Evolutionary conservation across 2,113 vertebrate genomes (phyloP).

Genomic region (Diadophis punctatus): DNA sequence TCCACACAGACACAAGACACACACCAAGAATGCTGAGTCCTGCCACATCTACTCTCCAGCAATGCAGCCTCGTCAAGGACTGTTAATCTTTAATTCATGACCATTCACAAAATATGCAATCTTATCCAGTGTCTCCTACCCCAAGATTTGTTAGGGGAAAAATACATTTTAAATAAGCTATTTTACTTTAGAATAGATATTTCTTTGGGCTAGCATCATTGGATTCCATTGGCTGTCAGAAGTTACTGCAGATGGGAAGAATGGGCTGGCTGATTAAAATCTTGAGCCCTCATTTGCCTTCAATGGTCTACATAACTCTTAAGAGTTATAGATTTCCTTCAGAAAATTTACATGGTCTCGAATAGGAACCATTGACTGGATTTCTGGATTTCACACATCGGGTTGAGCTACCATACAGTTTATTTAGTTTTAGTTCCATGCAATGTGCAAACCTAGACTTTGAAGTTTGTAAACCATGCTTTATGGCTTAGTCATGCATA

Average conservation of each 20-base stretch:
- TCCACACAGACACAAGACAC: not conserved
- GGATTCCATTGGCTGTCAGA: not conserved
- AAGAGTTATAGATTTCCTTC: not conserved
- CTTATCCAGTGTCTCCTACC: not conserved
- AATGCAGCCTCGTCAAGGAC: not conserved
- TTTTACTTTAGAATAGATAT: not conserved
- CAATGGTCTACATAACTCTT: too few species aligned
- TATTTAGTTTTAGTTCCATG: not conserved
- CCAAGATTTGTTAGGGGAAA: not conserved
- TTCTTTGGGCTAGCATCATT: not conserved
- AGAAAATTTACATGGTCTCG: not conserved
- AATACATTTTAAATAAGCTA: not conserved
- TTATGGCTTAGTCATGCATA: not conserved
- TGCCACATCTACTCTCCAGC: not conserved
- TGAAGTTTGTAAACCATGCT: not conserved
- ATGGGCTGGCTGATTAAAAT: not conserved
- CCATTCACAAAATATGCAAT: not conserved
- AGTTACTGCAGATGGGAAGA: not conserved
- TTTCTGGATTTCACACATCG: not conserved
- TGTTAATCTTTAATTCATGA: not conserved
- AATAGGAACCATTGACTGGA: not conserved
- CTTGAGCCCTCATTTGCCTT: not conserved
- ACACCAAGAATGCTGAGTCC: not conserved
- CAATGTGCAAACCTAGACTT: not conserved
- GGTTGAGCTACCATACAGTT: not conserved